phyloP scores from a whole-genome alignment of 2,888 invertebrate genomes.

The Crocallis elinguaria region DNA sequence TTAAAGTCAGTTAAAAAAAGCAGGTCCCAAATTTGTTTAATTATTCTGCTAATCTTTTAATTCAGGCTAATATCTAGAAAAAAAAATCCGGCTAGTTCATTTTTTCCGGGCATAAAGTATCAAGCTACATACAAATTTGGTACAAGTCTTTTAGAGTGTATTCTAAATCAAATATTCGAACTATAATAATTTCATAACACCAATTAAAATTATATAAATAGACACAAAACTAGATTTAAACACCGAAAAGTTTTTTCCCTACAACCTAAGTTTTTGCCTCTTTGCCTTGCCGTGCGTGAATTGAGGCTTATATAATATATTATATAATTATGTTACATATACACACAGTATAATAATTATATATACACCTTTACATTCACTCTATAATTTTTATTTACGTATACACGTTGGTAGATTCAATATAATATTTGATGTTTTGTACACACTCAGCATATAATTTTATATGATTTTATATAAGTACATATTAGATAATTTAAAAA shows the following conservation, averaged over 20 bases:
- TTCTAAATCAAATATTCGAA: background rate
- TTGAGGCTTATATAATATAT: slow-evolving; percentile 1
- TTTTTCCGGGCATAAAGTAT: no score
- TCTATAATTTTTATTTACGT: background rate
- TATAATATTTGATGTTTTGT: background rate
- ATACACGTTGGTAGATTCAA: background rate
- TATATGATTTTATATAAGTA: no score
- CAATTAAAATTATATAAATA: slow-evolving; percentile 19
- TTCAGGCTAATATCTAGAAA: no score
- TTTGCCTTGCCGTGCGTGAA: slow-evolving; percentile 27
- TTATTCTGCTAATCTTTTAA: no score
- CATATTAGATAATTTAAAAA: no score
- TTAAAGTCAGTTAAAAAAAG: no score
- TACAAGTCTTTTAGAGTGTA: background rate
- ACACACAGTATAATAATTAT: background rate
- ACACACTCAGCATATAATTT: background rate
- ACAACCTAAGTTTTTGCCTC: slow-evolving; percentile 25
- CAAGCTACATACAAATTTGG: no score
- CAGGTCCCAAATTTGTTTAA: no score
- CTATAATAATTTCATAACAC: slow-evolving; percentile 10
- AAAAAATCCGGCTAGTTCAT: no score
- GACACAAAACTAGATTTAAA: slow-evolving; percentile 17
- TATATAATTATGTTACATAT: no score
- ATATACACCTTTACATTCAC: slow-evolving; percentile 3
- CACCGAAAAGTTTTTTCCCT: slow-evolving; percentile 10